phyloP scores from a whole-genome alignment of 1,140 invertebrate species.

The Pantala flavescens region DNA sequence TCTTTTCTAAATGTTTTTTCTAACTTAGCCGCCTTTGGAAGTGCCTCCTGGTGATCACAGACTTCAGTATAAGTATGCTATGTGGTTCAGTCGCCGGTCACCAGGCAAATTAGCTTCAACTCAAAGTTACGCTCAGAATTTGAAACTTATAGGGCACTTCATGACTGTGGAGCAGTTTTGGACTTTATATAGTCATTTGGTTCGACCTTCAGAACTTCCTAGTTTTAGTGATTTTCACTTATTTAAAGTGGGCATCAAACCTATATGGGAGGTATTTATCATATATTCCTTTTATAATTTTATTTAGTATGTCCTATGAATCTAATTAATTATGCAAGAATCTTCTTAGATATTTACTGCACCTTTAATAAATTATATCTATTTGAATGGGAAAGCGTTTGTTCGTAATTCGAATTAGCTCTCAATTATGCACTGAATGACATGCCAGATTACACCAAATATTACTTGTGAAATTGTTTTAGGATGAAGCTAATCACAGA shows the following conservation, averaged over 20 bases:
- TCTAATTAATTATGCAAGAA: conserved; percentile 12
- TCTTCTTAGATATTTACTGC: no score
- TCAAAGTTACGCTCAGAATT: conserved; percentile 61
- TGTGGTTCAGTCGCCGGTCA: conserved; percentile 76
- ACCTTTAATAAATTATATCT: no score
- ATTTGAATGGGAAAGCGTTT: no score
- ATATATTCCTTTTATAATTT: background rate
- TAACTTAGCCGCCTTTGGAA: conserved; percentile 42
- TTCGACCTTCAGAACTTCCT: conserved; percentile 75
- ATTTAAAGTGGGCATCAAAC: conserved; percentile 97
- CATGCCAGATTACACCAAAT: background rate
- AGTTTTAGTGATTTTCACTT: conserved; percentile 92
- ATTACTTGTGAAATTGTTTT: background rate
- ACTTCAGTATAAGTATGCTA: conserved; percentile 78
- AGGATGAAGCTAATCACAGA: conserved; percentile 86
- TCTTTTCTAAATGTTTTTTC: conserved; percentile 20
- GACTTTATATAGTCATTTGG: conserved; percentile 84
- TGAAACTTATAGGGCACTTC: conserved; percentile 74
- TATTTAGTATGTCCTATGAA: conserved; percentile 8
- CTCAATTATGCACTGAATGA: no score
- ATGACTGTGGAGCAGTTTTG: conserved; percentile 95
- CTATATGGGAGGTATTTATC: conserved; percentile 82
- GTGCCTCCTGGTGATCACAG: conserved; percentile 70
- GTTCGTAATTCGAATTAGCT: no score
- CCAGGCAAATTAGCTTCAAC: conserved; percentile 52